These are phyloP conservation scores for Drosophila fulvimacula DNA, from an alignment of 2,888 invertebrate genomes.

Conservation along the genomic window DNA sequence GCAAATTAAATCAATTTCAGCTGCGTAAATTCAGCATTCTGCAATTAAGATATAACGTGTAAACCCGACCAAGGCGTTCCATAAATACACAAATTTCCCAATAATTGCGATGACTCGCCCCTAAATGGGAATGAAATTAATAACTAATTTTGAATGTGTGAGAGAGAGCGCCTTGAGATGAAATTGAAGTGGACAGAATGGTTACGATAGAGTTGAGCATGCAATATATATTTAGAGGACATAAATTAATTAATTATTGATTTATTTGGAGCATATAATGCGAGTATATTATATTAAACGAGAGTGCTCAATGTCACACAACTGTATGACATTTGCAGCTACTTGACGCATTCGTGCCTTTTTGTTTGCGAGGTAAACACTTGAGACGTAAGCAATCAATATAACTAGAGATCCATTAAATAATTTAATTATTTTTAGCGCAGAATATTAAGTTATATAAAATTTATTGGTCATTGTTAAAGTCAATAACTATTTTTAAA, in stretches of 20 bases:
- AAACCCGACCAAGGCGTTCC: neutral
- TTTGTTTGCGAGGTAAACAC: no score
- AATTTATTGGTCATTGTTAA: no score
- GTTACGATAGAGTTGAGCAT: no score
- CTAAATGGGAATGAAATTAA: neutral
- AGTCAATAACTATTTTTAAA: no score
- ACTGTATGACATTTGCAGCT: neutral
- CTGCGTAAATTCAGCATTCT: constrained; percentile 23
- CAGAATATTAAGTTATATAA: no score
- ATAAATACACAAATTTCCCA: neutral
- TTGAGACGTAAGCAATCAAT: no score
- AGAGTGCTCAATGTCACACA: neutral
- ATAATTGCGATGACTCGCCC: neutral
- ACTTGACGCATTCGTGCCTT: no score
- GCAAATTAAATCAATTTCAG: constrained; percentile 53
- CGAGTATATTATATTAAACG: neutral
- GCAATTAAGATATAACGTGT: neutral
- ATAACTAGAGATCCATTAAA: no score
- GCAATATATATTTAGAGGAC: neutral
- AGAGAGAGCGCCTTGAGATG: neutral
- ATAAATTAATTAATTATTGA: constrained; percentile 3
- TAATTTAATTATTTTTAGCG: no score
- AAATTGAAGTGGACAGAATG: neutral
- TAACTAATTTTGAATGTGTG: neutral
- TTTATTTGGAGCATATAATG: neutral